phyloP scores from a whole-genome alignment of 2,113 vertebrate genomes.

The Felis catus region F.catus_Fca126_mat1.0 CM031425.1:44319501-44320000 shows the following conservation, averaged over 20 bases:
- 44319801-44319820: slow-evolving; percentile 18
- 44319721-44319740: neutral
- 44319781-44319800: slow-evolving; percentile 36
- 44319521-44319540: slow-evolving; percentile 2
- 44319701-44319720: neutral
- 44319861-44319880: neutral
- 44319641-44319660: neutral
- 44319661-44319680: neutral
- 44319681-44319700: neutral
- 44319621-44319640: neutral
- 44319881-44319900: neutral
- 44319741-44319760: neutral
- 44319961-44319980: neutral
- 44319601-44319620: neutral
- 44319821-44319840: neutral
- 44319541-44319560: neutral
- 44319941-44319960: neutral
- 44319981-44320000: neutral
- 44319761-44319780: neutral
- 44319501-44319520: neutral
- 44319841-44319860: neutral
- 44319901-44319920: fast-evolving
- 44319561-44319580: too few relatives aligned
- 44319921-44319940: neutral
- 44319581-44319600: neutral